These are phyloP conservation scores for Rhizoglyphus robini DNA, from an alignment of 1,140 invertebrate species.

Conservation along the genomic window DNA sequence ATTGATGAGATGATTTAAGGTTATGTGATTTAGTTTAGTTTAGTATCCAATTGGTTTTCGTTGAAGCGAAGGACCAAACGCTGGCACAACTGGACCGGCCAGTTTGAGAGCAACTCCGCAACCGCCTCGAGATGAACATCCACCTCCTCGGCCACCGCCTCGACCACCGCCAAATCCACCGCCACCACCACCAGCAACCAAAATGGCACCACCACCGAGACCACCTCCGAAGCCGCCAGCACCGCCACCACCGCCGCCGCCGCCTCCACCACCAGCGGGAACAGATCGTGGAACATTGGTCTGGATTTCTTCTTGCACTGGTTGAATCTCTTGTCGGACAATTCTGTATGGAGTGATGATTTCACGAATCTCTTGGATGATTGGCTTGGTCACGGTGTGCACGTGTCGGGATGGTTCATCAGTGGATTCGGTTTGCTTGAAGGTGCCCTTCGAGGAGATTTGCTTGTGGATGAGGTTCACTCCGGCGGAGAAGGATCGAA, in stretches of 20 bases:
- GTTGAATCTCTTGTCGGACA: constrained; percentile 13
- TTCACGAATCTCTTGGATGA: not conserved
- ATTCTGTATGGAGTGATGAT: not conserved
- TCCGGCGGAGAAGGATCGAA: not conserved
- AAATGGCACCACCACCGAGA: not conserved
- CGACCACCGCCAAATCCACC: not conserved
- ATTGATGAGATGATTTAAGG: not conserved
- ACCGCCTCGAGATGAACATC: not conserved
- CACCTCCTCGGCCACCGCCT: not conserved
- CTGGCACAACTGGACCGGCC: not conserved
- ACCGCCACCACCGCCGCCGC: not conserved
- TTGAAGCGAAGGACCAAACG: not conserved
- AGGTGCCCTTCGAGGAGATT: not conserved
- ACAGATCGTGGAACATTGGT: not conserved
- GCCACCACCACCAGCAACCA: not conserved
- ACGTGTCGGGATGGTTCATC: not conserved
- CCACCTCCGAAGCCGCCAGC: not conserved
- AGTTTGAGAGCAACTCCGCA: not conserved
- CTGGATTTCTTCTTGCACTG: not conserved
- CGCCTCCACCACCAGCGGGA: not conserved
- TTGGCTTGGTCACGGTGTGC: not conserved
- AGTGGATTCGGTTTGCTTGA: not conserved
- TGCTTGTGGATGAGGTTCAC: not conserved
- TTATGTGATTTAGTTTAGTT: not conserved
- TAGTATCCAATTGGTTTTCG: not conserved